Percentiles rank a stretch among this genome's conserved stretches.
Conservation (phyloP, 2,113 vertebrate genomes). For the Burhinus bistriatus region DNA sequence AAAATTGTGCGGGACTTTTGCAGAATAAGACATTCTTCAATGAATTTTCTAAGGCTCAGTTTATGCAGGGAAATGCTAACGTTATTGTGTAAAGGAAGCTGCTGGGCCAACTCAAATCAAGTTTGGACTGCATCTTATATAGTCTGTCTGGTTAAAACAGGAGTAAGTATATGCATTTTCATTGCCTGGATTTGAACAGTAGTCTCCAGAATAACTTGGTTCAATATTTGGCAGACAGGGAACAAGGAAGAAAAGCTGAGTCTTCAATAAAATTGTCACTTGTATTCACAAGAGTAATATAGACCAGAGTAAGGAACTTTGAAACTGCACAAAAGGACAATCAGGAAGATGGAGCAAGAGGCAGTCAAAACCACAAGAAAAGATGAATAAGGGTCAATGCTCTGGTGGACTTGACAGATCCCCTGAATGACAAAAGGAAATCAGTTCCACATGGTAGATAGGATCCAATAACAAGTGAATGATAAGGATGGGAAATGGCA, state of each 20-base stretch:
- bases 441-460: not conserved
- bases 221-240: conserved; percentile 15
- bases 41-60: not conserved
- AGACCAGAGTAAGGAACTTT: not conserved
- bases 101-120: conserved; percentile 7
- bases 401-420: not conserved
- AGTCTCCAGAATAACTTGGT: conserved; percentile 8
- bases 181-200: not conserved
- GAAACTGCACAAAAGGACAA: not conserved
- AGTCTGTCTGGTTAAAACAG: not conserved
- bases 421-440: not conserved
- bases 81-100: not conserved
- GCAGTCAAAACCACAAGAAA: not conserved
- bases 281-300: not conserved
- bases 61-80: not conserved
- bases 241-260: conserved; percentile 22
- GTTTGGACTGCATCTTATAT: conserved; percentile 6
- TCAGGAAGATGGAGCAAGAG: not conserved
- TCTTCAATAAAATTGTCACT: conserved; percentile 17
- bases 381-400: not conserved
- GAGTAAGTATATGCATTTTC: not conserved
- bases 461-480: not conserved
- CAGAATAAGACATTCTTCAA: not conserved
- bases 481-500: not conserved
- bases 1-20: not conserved